phyloP scores from a whole-genome alignment of 1,140 invertebrate species.

The Leptoteleia sp. region DNA sequence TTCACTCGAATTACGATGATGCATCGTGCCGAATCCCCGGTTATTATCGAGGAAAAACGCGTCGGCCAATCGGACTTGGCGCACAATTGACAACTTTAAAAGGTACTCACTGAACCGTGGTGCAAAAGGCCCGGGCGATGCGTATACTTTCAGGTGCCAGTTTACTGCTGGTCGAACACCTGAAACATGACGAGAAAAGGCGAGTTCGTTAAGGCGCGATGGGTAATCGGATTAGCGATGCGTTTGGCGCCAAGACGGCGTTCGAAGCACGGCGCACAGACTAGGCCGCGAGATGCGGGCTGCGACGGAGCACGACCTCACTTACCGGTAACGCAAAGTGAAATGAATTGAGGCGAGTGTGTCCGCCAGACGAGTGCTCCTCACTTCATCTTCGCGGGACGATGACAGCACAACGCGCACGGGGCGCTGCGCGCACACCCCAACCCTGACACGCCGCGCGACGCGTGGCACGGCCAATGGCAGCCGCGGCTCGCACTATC shows the following conservation, averaged over 20 bases:
- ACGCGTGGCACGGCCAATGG: constrained; percentile 28
- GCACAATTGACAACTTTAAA: too few species aligned
- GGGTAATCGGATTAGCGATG: constrained; percentile 65
- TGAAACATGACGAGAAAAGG: constrained; percentile 71
- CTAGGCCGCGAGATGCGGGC: constrained; percentile 5
- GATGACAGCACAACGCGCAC: constrained; percentile 31
- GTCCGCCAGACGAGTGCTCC: constrained; percentile 33
- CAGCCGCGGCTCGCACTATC: background rate
- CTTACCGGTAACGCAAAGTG: constrained; percentile 80
- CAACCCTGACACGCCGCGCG: constrained; percentile 32
- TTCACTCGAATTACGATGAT: constrained; percentile 8
- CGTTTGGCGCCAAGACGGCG: constrained; percentile 9
- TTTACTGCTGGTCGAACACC: constrained; percentile 75
- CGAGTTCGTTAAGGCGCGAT: constrained; percentile 35
- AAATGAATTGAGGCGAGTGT: constrained; percentile 68
- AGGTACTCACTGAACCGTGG: constrained; percentile 77
- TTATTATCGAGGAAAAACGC: background rate
- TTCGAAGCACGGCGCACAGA: background rate
- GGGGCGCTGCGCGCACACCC: constrained; percentile 36
- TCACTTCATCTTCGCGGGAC: constrained; percentile 39
- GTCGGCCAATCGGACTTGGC: background rate
- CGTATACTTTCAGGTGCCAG: constrained; percentile 75
- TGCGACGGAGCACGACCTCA: constrained; percentile 66
- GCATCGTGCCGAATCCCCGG: constrained; percentile 14
- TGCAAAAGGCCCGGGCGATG: constrained; percentile 75